These are phyloP conservation scores for Telmatherina bonti DNA, from an alignment of 2,797 vertebrate species.

Conservation along the genomic window DNA sequence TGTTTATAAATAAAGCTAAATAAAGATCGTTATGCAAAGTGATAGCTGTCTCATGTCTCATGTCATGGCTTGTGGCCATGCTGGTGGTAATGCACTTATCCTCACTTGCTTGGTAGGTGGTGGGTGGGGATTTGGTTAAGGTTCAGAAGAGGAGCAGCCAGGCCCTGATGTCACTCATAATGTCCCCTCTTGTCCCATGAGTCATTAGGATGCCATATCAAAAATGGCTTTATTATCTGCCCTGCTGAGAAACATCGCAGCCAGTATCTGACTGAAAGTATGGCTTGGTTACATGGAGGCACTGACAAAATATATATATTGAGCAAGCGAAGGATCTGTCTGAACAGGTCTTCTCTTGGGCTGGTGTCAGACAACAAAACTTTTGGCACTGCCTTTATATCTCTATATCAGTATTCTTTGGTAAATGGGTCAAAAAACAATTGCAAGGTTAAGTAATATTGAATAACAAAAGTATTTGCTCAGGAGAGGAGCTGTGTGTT, in stretches of 20 bases:
- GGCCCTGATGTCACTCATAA: constrained; percentile 50
- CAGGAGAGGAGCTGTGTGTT: not conserved
- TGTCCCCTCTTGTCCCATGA: constrained; percentile 45
- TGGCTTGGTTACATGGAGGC: constrained; percentile 33
- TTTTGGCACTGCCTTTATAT: constrained; percentile 18
- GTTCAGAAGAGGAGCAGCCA: constrained; percentile 34
- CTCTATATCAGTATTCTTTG: constrained; percentile 18
- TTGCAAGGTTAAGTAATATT: constrained; percentile 6
- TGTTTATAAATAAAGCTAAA: not conserved
- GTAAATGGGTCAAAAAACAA: constrained; percentile 5
- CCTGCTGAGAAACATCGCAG: constrained; percentile 34
- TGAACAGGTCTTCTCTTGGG: constrained; percentile 27
- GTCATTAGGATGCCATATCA: constrained; percentile 47
- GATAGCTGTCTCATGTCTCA: not conserved
- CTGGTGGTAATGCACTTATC: constrained; percentile 18
- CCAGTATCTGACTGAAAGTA: constrained; percentile 34
- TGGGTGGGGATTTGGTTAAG: constrained; percentile 20
- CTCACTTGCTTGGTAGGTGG: not conserved
- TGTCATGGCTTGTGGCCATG: not conserved
- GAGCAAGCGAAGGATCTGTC: constrained; percentile 11
- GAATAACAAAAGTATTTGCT: not conserved
- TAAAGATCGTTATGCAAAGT: not conserved
- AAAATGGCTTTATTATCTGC: constrained; percentile 17
- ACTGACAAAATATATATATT: constrained; percentile 35
- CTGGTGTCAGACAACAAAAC: constrained; percentile 16